A percentile compares a stretch with the other conserved stretches of the same genome.
Evolutionary conservation across 1,140 invertebrate species (phyloP).

Genomic region (Conus betulinus): DNA sequence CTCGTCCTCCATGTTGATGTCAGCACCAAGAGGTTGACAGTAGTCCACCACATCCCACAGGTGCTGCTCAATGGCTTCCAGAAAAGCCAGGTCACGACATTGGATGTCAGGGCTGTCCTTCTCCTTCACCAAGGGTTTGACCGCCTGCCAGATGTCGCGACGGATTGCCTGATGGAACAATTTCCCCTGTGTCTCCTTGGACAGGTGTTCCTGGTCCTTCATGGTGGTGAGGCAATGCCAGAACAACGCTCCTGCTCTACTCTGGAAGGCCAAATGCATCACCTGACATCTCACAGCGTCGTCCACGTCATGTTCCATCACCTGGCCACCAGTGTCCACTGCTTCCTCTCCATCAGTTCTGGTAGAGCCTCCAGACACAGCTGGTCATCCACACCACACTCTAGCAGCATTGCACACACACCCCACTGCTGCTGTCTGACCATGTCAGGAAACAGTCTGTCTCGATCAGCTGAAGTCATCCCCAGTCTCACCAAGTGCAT

Average conservation of each 20-base stretch:
- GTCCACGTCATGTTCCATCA: slow-evolving; percentile 4
- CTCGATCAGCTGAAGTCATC: background rate
- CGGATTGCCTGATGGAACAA: background rate
- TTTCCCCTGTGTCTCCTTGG: background rate
- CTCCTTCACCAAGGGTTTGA: background rate
- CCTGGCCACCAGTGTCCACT: slow-evolving; percentile 2
- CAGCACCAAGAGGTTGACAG: background rate
- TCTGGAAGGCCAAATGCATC: background rate
- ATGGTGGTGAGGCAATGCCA: background rate
- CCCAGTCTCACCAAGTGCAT: background rate
- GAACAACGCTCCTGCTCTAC: background rate
- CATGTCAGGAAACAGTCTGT: background rate
- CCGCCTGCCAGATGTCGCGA: background rate
- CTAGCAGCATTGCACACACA: background rate
- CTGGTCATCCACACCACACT: background rate
- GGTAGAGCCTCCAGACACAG: background rate
- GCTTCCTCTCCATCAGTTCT: background rate
- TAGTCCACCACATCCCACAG: slow-evolving; percentile 12
- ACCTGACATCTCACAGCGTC: background rate
- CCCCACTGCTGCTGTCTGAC: slow-evolving; percentile 6
- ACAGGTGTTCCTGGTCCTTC: background rate
- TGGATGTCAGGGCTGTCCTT: background rate
- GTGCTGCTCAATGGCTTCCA: background rate
- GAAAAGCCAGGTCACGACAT: background rate
- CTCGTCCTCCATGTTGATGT: slow-evolving; percentile 22